These are phyloP conservation scores for Eumeta japonica DNA, from an alignment of 1,140 invertebrate genomes.

Conservation along the genomic window DNA sequence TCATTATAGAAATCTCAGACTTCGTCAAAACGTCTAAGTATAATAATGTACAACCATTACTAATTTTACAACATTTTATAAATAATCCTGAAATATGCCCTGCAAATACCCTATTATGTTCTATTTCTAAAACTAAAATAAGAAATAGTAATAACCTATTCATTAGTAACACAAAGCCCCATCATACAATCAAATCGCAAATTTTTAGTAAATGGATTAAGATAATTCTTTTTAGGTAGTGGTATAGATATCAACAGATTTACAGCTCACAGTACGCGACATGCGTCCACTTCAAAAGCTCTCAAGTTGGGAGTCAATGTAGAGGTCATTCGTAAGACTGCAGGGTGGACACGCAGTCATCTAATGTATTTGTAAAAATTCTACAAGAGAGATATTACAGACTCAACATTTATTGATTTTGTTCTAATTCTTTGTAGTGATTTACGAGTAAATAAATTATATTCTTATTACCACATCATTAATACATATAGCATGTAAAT, in stretches of 20 bases:
- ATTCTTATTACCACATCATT: no score
- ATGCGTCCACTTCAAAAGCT: slow-evolving; percentile 1
- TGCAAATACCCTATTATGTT: not conserved
- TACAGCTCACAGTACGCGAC: slow-evolving; percentile 1
- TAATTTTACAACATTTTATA: slow-evolving; percentile 1
- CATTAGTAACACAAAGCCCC: no score
- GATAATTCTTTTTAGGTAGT: not conserved
- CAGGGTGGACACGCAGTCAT: not conserved
- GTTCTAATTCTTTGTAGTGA: no score
- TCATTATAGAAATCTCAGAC: slow-evolving; percentile 5
- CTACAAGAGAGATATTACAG: slow-evolving; percentile 1
- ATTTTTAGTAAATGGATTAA: slow-evolving; percentile 1
- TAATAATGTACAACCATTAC: no score
- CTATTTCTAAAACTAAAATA: no score
- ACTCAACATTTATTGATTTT: no score
- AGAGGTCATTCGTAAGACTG: no score
- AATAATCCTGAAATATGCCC: slow-evolving; percentile 5
- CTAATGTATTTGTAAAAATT: not conserved
- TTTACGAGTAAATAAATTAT: no score
- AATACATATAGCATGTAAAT: no score
- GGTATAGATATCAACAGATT: slow-evolving; percentile 1
- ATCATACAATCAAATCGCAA: no score
- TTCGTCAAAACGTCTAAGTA: slow-evolving; percentile 2
- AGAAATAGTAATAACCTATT: not conserved
- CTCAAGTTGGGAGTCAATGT: no score